These are phyloP conservation scores for Drosophila peninsularis DNA, from an alignment of 2,888 invertebrate species.

Conservation along the genomic window DNA sequence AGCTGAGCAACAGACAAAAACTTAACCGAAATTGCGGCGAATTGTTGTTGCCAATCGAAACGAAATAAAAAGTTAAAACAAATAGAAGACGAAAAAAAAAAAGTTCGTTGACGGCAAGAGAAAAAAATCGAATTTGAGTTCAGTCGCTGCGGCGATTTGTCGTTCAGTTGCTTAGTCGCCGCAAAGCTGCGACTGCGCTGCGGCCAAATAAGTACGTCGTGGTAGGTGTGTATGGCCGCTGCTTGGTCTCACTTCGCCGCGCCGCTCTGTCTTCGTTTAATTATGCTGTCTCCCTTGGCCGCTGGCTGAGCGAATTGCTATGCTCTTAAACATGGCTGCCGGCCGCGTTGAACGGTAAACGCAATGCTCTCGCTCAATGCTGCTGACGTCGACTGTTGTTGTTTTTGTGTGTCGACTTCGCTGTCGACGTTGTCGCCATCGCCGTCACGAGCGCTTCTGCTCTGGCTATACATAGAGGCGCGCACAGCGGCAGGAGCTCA, in stretches of 20 bases:
- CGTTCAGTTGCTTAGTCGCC: constrained; percentile 25
- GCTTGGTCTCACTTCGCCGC: background rate
- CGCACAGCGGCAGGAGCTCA: constrained; percentile 65
- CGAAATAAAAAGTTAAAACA: constrained; percentile 15
- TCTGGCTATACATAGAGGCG: constrained; percentile 74
- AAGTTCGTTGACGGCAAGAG: constrained; percentile 33
- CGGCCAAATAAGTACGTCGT: constrained; percentile 34
- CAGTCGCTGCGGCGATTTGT: constrained; percentile 16
- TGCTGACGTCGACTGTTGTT: constrained; percentile 19
- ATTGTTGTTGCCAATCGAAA: constrained; percentile 24
- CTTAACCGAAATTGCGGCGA: constrained; percentile 18
- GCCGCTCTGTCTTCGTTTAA: background rate
- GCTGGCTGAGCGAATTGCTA: constrained; percentile 13
- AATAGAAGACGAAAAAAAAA: constrained; percentile 20
- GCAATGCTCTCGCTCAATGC: constrained; percentile 23
- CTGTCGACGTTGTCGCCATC: constrained; percentile 1
- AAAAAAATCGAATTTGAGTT: constrained; percentile 13
- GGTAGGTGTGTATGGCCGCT: constrained; percentile 5
- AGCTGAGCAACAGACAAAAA: constrained; percentile 4
- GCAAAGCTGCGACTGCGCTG: constrained; percentile 14
- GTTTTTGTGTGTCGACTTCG: constrained; percentile 3
- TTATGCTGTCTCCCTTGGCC: constrained; percentile 42
- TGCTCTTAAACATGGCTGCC: constrained; percentile 49
- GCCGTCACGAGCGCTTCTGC: constrained; percentile 26
- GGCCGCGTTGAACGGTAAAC: constrained; percentile 36